Percentiles rank a stretch among this genome's conserved stretches.
Conservation (phyloP, 2,888 invertebrate genomes). For the Chrysomela aeneicollis region DNA sequence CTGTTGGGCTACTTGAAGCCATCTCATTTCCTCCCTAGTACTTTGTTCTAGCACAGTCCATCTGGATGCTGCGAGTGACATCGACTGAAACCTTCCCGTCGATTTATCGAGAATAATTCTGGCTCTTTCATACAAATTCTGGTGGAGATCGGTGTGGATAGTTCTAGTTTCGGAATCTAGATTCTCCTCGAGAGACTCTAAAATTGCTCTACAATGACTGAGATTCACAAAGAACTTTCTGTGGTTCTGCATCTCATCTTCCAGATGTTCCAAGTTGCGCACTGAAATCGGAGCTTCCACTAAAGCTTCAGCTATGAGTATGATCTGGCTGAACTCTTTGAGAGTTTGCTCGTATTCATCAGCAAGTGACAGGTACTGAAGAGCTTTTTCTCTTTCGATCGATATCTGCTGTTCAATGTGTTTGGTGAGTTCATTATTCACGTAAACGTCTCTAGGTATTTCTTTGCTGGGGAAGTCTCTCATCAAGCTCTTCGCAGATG, state of each 20-base stretch:
- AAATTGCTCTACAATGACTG: constrained; percentile 84
- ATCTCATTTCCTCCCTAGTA: constrained; percentile 82
- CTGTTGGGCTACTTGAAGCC: constrained; percentile 85
- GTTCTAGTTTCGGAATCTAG: constrained; percentile 81
- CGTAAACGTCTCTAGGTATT: constrained; percentile 73
- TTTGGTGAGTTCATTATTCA: constrained; percentile 72
- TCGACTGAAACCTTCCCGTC: constrained; percentile 80
- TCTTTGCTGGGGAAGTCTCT: constrained; percentile 75
- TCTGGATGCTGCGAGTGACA: constrained; percentile 84
- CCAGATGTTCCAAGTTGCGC: constrained; percentile 78
- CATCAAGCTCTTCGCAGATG: constrained; percentile 69
- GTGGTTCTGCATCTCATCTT: constrained; percentile 89
- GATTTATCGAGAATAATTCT: constrained; percentile 81
- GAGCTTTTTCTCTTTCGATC: constrained; percentile 76
- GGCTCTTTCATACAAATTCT: constrained; percentile 79
- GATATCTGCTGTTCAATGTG: constrained; percentile 75
- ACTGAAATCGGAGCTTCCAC: constrained; percentile 81
- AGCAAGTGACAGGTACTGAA: constrained; percentile 77
- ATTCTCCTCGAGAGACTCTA: constrained; percentile 86
- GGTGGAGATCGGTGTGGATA: constrained; percentile 76
- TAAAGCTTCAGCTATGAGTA: constrained; percentile 82
- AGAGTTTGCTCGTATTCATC: constrained; percentile 90
- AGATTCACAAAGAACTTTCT: constrained; percentile 88
- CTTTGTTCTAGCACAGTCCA: constrained; percentile 85
- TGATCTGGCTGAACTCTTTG: constrained; percentile 86